Base-by-base conservation (phyloP, 2,888 invertebrate species). In the Thumatha senex region DNA sequence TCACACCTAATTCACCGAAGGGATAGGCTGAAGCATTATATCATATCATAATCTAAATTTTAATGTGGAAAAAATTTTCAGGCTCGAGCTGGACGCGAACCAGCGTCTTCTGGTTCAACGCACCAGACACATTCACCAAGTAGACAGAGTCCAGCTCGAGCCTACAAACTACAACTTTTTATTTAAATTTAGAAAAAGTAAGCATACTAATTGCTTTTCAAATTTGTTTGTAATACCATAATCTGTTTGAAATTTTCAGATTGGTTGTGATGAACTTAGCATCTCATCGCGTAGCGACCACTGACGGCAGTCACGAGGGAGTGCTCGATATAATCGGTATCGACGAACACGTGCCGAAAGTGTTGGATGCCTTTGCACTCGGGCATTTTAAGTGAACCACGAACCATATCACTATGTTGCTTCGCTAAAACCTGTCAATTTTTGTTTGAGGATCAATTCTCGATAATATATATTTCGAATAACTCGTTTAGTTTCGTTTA, bases 311-410 rank as follows among this genome's bases (percentile, higher is more conserved):
- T 24, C 89, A 92, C 68, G 83, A 86, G 46, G 92, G 93, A 42
- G 84, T 93, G n/a, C 84, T 95, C 40, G 94, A 93, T 68, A 89
- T 95, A 35, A 84, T 93, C 54, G 95, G 95, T 46, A 90, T 95
- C 61, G 94, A 95, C 75, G 92, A 92, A 39, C 88, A 93, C 67
- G 92, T 95, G 48, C 94, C 94, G 36, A 92, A 89, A 65, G 69
- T 94, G 35, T 89, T 95, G 46, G 93, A 95, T 78, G 94, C 94
- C 2, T 95, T 95, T 74, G 90, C 92, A 18, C 89, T 92, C 63
- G 92, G 92, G 49, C 84, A 89, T 46, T 93, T 93, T 74, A 76
- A 85, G 70, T 91, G 78, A 87, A 58, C 47, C 30, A 31, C 39
- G 13, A 35, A 45, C 38, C 13, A 44, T 18, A 30, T 35, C 36